phyloP scores from a whole-genome alignment of 1,140 invertebrate genomes.

The Lamellibrachia luymesi region DNA sequence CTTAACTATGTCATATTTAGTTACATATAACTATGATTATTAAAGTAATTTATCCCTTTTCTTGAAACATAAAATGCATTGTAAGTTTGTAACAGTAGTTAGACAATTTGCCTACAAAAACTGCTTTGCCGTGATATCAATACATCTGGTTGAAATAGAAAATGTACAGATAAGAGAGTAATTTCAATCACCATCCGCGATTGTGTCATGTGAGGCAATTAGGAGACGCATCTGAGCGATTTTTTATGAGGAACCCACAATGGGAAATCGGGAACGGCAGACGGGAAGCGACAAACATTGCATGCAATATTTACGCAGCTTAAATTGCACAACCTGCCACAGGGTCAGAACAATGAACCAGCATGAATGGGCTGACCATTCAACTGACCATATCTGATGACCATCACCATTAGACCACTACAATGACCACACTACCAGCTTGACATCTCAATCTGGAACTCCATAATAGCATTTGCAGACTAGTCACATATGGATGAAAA shows the following conservation, averaged over 20 bases:
- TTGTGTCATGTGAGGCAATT: neutral
- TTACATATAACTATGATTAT: neutral
- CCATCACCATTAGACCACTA: neutral
- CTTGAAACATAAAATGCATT: neutral
- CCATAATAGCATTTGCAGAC: neutral
- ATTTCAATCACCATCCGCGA: neutral
- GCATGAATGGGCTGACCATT: neutral
- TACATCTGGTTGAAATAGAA: neutral
- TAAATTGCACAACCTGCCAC: neutral
- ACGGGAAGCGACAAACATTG: neutral
- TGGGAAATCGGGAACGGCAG: neutral
- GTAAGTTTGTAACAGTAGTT: neutral
- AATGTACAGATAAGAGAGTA: neutral
- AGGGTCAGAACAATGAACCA: neutral
- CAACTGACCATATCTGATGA: neutral
- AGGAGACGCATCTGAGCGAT: neutral
- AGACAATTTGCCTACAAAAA: neutral
- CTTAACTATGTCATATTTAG: neutral
- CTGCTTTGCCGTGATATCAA: neutral
- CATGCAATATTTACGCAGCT: neutral
- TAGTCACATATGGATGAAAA: neutral
- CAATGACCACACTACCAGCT: too few species aligned
- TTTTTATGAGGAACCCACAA: neutral
- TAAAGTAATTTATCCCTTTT: neutral
- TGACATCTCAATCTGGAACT: neutral